phyloP scores from a whole-genome alignment of 2,888 invertebrate genomes.

The Chloromyia formosa region DNA sequence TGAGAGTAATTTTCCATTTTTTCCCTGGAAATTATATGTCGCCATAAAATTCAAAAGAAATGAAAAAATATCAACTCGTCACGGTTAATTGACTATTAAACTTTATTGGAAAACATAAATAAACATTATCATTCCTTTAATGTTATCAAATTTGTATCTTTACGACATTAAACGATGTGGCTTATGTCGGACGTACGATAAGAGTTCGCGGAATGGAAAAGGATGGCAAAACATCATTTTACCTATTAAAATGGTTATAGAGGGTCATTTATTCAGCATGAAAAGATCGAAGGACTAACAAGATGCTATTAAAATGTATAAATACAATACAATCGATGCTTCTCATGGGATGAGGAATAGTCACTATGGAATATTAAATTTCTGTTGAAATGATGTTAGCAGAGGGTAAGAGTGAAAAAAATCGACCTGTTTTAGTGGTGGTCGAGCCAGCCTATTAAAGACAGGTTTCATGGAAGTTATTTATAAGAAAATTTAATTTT shows the following conservation, averaged over 20 bases:
- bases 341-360: no score
- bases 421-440: no score
- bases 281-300: no score
- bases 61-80: slow-evolving; percentile 18
- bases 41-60: not conserved
- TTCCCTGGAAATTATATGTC: not conserved
- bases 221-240: not conserved
- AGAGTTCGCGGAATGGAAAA: not conserved
- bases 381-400: no score
- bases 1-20: no score
- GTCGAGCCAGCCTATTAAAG: no score
- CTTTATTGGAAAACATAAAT: slow-evolving; percentile 36
- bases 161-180: not conserved
- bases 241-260: not conserved
- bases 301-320: no score
- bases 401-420: no score
- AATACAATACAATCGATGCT: no score
- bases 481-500: no score
- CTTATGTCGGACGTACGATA: not conserved
- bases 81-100: slow-evolving; percentile 39
- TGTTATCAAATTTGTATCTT: slow-evolving; percentile 27
- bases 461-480: no score
- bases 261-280: not conserved
- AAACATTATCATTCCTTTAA: slow-evolving; percentile 30
- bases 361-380: no score